These are phyloP conservation scores for Ceratina australensis DNA, from an alignment of 1,140 invertebrate species.

Conservation along the genomic window DNA sequence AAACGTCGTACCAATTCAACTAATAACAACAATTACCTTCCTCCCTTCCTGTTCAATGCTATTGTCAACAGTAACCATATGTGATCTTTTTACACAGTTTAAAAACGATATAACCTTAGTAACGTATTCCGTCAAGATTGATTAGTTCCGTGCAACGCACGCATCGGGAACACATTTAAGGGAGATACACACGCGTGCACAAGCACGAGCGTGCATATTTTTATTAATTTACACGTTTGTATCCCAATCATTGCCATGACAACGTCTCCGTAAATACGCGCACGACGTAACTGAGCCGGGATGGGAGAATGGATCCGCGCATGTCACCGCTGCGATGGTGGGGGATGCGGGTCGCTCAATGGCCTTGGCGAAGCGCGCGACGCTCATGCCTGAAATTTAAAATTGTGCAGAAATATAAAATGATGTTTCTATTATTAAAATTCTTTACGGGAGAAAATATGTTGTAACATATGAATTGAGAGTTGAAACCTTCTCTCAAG, in stretches of 20 bases:
- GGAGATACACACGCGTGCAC: neutral
- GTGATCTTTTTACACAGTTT: conserved; percentile 7
- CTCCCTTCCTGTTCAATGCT: neutral
- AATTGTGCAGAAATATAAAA: no score
- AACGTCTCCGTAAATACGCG: no score
- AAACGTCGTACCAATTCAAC: neutral
- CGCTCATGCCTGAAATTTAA: no score
- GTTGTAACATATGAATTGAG: no score
- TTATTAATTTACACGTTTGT: conserved; percentile 21
- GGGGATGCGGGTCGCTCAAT: neutral
- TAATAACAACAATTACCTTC: neutral
- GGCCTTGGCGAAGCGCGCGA: no score
- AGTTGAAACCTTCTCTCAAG: no score
- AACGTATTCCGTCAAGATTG: neutral
- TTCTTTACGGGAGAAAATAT: no score
- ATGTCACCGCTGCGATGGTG: no score
- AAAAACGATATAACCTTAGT: neutral
- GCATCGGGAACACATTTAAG: neutral
- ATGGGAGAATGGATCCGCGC: no score
- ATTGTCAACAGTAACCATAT: neutral
- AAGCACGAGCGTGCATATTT: neutral
- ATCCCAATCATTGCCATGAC: neutral
- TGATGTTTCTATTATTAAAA: no score
- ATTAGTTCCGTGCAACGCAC: neutral
- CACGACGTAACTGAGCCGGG: no score